Conservation (phyloP, 2,797 vertebrate genomes). For the Channallabes apus region DNA sequence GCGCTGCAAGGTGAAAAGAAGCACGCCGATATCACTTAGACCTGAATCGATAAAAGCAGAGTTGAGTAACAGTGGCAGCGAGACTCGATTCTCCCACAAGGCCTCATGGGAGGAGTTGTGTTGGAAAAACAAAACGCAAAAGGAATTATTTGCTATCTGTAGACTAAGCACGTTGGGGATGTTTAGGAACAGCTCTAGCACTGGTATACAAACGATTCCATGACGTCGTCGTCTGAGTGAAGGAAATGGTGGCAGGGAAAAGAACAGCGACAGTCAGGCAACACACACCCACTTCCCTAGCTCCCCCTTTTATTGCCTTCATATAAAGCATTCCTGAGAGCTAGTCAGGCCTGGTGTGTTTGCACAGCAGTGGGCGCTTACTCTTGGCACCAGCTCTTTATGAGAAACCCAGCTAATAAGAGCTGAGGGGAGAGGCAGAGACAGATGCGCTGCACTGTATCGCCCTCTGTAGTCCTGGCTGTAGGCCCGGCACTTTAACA, state of each 20-base stretch:
- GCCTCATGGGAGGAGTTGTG: conserved; percentile 35
- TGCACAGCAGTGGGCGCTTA: conserved; percentile 76
- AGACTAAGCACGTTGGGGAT: conserved; percentile 66
- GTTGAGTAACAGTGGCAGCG: conserved; percentile 21
- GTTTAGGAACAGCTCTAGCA: conserved; percentile 64
- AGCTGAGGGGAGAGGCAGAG: conserved; percentile 57
- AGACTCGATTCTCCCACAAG: conserved; percentile 14
- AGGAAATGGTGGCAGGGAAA: conserved; percentile 76
- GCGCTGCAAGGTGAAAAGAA: not conserved
- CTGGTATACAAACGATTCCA: conserved; percentile 66
- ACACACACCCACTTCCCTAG: conserved; percentile 76
- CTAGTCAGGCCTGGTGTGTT: conserved; percentile 78
- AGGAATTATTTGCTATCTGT: conserved; percentile 66
- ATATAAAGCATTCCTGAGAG: conserved; percentile 81
- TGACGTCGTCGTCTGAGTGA: conserved; percentile 67
- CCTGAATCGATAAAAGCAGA: conserved; percentile 18
- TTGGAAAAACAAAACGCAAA: conserved; percentile 41
- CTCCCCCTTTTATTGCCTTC: conserved; percentile 76
- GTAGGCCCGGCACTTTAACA: conserved; percentile 69
- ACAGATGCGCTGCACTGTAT: conserved; percentile 64
- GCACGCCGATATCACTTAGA: conserved; percentile 1
- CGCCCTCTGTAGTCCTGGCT: conserved; percentile 71
- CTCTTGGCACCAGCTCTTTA: conserved; percentile 72
- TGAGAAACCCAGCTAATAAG: conserved; percentile 77
- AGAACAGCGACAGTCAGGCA: conserved; percentile 67